Base-by-base conservation (phyloP, 2,797 vertebrate genomes). In the Acipenser transmontanus region DNA sequence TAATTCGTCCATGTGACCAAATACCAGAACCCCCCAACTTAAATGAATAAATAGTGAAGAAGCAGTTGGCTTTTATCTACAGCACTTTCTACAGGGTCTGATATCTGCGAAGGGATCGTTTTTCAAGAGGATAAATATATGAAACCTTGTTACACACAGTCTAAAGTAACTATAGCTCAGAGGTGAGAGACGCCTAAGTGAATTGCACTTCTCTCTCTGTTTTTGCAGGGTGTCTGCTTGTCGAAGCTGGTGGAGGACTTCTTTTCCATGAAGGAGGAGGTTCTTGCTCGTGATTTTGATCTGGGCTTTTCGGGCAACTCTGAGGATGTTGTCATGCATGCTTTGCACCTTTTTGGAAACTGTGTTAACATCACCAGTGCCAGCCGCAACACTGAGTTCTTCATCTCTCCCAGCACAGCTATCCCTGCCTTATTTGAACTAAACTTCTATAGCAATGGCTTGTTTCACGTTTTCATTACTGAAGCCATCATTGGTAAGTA, bases 221-320 rank as follows among this genome's bases (percentile, higher is more conserved):
- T 54, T 70, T 67, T 78, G 6, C 78, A 98, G 96, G 97, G 96
- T 51, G 93, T 94, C 47, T 87, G 89, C 71, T 88, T 99, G 77
- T 97, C 96, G 62, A 94, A 95, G 12, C 82, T 99, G 81, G 96
- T 99, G 62, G 96, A 99, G 77, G 95, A 99, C 80, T 99, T 99
- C 82, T 99, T 98, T 79, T 97, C 94, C 78, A 98, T 99, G 94
- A 99, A 99, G 73, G 97, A 99, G 78, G 96, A 98, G 81, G 94
- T 99, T 67, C 78, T 99, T 73, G 95, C 96, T 2, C 90, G 95
- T 10, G 96, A 97, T 81, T 98, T 97, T 71, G 97, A 99, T 78
- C 84, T 99, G 76, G 97, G 97, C 14, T 99, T 99, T 84, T 99
- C 97, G 0, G 97, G 97, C 60, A 98, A 94, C 82, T 98, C 96